phyloP scores from a whole-genome alignment of 1,140 invertebrate genomes.

The Pseudoatta argentina region DNA sequence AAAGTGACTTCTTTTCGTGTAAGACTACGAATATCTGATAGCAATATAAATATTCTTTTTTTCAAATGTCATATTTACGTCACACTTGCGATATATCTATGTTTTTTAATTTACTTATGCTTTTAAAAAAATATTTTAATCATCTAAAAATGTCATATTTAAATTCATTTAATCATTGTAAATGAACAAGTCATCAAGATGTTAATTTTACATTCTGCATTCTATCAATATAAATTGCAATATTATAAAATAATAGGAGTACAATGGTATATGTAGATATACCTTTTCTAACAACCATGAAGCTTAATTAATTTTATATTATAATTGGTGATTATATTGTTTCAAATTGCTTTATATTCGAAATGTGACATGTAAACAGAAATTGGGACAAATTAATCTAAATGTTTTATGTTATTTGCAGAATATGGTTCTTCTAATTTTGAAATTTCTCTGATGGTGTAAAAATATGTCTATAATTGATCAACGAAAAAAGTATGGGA shows the following conservation, averaged over 20 bases:
- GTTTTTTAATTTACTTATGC: background rate
- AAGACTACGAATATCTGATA: background rate
- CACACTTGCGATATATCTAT: background rate
- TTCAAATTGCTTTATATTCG: background rate
- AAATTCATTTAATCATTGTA: no score
- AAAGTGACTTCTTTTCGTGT: no score
- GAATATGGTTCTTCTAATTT: background rate
- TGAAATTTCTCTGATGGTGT: background rate
- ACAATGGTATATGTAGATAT: background rate
- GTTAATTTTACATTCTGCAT: background rate
- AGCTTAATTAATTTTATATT: slow-evolving; percentile 24
- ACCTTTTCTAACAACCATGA: background rate
- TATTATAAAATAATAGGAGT: background rate
- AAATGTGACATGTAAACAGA: background rate
- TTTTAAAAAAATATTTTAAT: background rate
- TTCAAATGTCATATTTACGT: background rate
- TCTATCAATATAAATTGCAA: background rate
- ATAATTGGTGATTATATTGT: background rate
- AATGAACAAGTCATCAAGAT: background rate
- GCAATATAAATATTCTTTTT: background rate
- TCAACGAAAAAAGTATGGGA: slow-evolving; percentile 5
- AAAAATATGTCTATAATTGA: slow-evolving; percentile 36
- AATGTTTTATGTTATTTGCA: slow-evolving; percentile 19
- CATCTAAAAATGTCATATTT: no score
- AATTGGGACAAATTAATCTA: slow-evolving; percentile 26